These are phyloP conservation scores for Hirtodrosophila histrioides DNA, from an alignment of 2,888 invertebrate species.

Conservation along the genomic window DNA sequence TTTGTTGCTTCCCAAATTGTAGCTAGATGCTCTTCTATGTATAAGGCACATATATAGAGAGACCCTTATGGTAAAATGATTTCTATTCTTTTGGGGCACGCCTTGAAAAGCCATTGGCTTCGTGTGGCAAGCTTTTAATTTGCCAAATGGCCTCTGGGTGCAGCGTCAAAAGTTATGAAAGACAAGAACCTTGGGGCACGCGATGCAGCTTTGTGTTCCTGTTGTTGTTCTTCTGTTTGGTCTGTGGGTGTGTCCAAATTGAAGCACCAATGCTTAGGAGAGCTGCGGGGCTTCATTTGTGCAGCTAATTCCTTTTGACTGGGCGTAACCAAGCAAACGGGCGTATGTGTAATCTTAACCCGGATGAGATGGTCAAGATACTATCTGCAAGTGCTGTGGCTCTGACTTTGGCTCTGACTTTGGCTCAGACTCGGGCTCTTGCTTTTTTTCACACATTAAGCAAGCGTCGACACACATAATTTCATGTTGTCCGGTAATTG, in stretches of 20 bases:
- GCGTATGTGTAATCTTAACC: conserved; percentile 71
- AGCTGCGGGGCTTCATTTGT: conserved; percentile 8
- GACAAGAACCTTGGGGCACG: conserved; percentile 53
- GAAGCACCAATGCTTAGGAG: conserved; percentile 7
- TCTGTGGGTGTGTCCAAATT: conserved; percentile 49
- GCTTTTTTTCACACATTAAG: conserved; percentile 68
- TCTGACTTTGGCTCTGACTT: too few relatives aligned
- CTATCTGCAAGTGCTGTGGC: background rate
- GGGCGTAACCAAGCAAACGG: conserved; percentile 51
- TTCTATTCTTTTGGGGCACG: conserved; percentile 35
- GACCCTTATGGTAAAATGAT: conserved; percentile 10
- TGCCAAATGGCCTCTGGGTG: conserved; percentile 52
- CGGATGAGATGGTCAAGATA: conserved; percentile 59
- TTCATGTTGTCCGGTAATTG: conserved; percentile 77
- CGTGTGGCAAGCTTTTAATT: conserved; percentile 45
- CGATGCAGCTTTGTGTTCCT: conserved; percentile 29
- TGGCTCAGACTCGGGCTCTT: conserved; percentile 27
- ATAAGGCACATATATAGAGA: too few relatives aligned
- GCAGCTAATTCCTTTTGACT: conserved; percentile 35
- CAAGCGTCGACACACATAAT: conserved; percentile 75
- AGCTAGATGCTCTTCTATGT: background rate
- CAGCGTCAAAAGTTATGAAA: conserved; percentile 56
- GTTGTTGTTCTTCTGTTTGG: conserved; percentile 1
- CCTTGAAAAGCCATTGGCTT: conserved; percentile 45
- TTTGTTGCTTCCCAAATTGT: too few relatives aligned